Base-by-base conservation (phyloP, 2,888 invertebrate genomes). In the Subacronicta megacephala region DNA sequence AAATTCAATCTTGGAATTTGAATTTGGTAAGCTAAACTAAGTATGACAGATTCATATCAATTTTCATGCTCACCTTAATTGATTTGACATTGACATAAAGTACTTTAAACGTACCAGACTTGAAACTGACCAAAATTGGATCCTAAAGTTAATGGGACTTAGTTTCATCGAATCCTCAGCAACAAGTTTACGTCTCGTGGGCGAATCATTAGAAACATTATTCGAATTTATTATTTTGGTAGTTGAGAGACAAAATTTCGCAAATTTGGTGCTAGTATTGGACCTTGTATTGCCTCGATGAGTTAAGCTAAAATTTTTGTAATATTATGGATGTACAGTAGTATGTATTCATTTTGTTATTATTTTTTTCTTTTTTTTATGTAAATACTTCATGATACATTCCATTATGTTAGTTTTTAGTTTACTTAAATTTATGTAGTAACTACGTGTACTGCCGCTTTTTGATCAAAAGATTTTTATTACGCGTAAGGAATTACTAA, bases 341-440 rank as follows among this genome's bases (percentile, higher is more conserved):
- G 64, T 50, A 38, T 69, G 51, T 62, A 74, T 71, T 42, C 37
- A 43, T 63, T 80, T 77, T 75, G 75, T 79, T 84, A 79, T 79
- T 80, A 74, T 63, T 55, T 33, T 37, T 47, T 44, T 23, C 37
- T 13, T 50, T 35, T 40, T 31, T 54, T 43, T 76, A 72, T 86
- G 83, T 88, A 87, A 74, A 87, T 81, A 85, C 80, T 84, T 82
- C 81, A 77, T 75, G 56, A 83, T 80, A 86, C 88, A 89, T 89
- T 89, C 89, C 88, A 88, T 66, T 82, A 78, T 67, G 73, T 68
- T 76, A 64, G 70, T 65, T 61, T 51, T 9, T 74, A 68, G 64
- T 26, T 53, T 55, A 17, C 58, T 70, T 58, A 18, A 26, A 56
- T 23, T 3, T 60, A 52, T 15, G 26, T 47, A 45, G n/a, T 54